Base-by-base conservation (phyloP, 2,797 vertebrate genomes). In the Natrix natrix region DNA sequence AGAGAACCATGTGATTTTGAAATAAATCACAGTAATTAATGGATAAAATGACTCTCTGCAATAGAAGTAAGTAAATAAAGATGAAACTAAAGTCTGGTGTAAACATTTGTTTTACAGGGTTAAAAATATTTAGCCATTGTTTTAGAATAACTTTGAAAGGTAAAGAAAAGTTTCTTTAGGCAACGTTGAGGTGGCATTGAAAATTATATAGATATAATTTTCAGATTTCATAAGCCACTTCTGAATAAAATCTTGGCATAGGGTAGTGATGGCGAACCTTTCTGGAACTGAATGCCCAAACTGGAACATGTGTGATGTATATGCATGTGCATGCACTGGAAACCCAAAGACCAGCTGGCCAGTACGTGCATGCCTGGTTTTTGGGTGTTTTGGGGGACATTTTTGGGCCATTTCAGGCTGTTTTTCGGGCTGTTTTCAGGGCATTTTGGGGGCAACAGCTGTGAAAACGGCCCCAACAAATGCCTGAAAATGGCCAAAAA, bases 11-110 rank as follows among this genome's bases (percentile, higher is more conserved):
- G 91, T 87, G 90, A 96, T 94, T 93, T 37, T 94, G 92, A 95
- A 96, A 95, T 94, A 92, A 91, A 91, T 95, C 95, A 95, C 95
- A 95, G 93, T 96, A 95, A 61, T 96, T 95, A 94, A 88, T 90
- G 55, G 61, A 87, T 88, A 88, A 60, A 96, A 96, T 93, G 69
- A 93, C 94, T 89, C 37, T 8, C 37, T 8, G 13, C 94, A 93
- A 69, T 94, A 91, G 94, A 57, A 37, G 88, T 90, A 89, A 92
- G 92, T 63, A 86, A 94, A 91, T 95, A 94, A 93, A 96, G 95
- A 91, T 94, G 60, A 87, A 95, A 2, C 24, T 95, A 63, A 94
- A 0, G 92, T 60, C 91, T 95, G 90, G 93, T 96, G 93, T 28
- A 37, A 59, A 24, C 12, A 26, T 3, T 12, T 61, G 16, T 12